A percentile compares a stretch with the other conserved stretches of the same genome.
Evolutionary conservation across 30 jellyfish, hydroid and myxozoan genomes (phyloP).

Genomic region (Nemopilema nomurai): DNA sequence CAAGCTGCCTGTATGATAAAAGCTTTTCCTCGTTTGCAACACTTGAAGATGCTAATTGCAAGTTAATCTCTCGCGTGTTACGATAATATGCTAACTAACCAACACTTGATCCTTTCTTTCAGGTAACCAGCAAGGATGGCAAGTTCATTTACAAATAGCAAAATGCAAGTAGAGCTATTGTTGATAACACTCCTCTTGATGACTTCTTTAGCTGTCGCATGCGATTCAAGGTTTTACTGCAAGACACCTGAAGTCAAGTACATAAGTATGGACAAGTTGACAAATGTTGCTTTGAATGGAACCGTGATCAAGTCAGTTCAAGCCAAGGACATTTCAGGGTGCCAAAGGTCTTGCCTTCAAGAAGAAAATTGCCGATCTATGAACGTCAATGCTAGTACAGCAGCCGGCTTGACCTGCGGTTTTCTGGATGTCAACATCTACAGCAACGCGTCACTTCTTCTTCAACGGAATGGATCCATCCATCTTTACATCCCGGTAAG

Average conservation of each 20-base stretch:
- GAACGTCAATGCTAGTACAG: slow-evolving; percentile 15
- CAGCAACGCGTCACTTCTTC: slow-evolving; percentile 18
- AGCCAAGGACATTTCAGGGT: not conserved
- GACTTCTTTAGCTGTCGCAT: not conserved
- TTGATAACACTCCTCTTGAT: too few relatives aligned
- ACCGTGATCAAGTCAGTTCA: not conserved
- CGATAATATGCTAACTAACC: too few relatives aligned
- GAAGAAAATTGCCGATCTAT: slow-evolving; percentile 28
- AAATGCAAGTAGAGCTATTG: too few relatives aligned
- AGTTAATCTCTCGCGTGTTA: too few relatives aligned
- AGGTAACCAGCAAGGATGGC: too few relatives aligned
- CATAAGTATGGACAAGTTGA: slow-evolving; percentile 9
- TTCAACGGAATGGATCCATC: not conserved
- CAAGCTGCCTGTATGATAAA: too few relatives aligned
- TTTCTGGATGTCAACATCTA: slow-evolving; percentile 17
- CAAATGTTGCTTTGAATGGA: slow-evolving; percentile 18
- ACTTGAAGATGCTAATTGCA: too few relatives aligned
- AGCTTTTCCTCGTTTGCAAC: too few relatives aligned
- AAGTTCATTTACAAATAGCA: too few relatives aligned
- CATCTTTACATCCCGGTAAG: slow-evolving; percentile 46
- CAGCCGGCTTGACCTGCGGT: not conserved
- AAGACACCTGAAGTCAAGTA: slow-evolving; percentile 26
- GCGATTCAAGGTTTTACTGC: slow-evolving; percentile 46
- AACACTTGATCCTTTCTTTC: too few relatives aligned
- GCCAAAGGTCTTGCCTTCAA: slow-evolving; percentile 24